Percentiles rank a stretch among this genome's conserved stretches.
phyloP scores from a whole-genome alignment of 2,888 invertebrate species.

The Apotomis betuletana region DNA sequence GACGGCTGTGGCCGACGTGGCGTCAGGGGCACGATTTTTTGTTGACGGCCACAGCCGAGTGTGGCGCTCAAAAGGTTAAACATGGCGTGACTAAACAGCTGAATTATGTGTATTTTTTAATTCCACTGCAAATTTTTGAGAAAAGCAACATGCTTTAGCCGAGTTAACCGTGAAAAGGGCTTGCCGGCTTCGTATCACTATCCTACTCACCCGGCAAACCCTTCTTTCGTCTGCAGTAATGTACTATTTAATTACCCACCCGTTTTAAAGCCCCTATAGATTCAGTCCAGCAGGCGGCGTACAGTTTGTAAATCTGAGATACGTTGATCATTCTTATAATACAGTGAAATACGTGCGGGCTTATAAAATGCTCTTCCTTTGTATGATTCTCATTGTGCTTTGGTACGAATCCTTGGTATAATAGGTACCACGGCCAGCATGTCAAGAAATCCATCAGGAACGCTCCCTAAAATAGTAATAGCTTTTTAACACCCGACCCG shows the following conservation, averaged over 20 bases:
- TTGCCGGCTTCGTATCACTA: too few relatives aligned
- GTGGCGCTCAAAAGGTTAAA: too few relatives aligned
- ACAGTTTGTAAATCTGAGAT: conserved; percentile 75
- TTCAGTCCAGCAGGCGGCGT: conserved; percentile 72
- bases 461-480: conserved; percentile 60
- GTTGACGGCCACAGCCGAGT: too few relatives aligned
- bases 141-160: too few relatives aligned
- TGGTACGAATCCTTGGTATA: conserved; percentile 64
- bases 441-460: conserved; percentile 75
- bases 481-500: neutral
- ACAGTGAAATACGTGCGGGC: conserved; percentile 69
- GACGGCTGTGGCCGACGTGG: too few relatives aligned
- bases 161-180: too few relatives aligned
- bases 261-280: conserved; percentile 73
- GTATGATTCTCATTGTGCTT: conserved; percentile 69
- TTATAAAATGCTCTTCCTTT: conserved; percentile 57
- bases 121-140: too few relatives aligned
- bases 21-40: too few relatives aligned
- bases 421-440: conserved; percentile 77
- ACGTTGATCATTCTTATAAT: conserved; percentile 69
- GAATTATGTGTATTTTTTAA: too few relatives aligned
- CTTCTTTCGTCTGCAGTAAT: too few relatives aligned
- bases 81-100: too few relatives aligned
- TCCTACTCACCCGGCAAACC: too few relatives aligned
- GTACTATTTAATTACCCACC: conserved; percentile 12